A percentile compares a stretch with the other conserved stretches of the same genome.
These are phyloP conservation scores for Chymomyza amoena DNA, from an alignment of 2,888 invertebrate species.

Conservation along the genomic window DNA sequence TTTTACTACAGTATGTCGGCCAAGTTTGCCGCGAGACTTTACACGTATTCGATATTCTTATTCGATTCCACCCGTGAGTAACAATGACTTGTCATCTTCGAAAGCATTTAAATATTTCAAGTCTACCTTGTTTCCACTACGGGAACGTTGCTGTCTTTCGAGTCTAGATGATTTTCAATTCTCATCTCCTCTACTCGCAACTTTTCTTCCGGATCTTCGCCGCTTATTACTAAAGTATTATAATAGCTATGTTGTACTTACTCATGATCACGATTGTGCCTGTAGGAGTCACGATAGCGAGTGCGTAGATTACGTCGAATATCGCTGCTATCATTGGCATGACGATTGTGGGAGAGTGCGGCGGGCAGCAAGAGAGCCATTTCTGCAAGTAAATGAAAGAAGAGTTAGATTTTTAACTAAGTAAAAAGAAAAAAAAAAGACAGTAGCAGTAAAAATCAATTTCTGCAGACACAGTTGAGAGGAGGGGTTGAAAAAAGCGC, in stretches of 20 bases:
- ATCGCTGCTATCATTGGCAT: constrained; percentile 88
- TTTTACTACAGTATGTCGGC: no score
- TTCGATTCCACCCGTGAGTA: no score
- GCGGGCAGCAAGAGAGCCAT: constrained; percentile 91
- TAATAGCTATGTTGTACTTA: constrained; percentile 61
- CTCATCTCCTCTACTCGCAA: no score
- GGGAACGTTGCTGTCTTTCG: no score
- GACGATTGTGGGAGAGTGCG: constrained; percentile 86
- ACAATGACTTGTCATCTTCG: no score
- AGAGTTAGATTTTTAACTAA: not conserved
- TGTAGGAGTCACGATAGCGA: constrained; percentile 87
- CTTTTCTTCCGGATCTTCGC: no score
- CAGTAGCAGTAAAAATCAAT: not conserved
- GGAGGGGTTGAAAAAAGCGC: not conserved
- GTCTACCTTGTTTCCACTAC: no score
- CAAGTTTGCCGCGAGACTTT: no score
- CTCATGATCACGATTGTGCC: constrained; percentile 79
- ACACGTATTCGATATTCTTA: no score
- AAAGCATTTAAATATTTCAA: no score
- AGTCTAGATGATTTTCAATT: no score
- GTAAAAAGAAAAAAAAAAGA: not conserved
- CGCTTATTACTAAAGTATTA: no score
- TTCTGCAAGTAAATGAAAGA: constrained; percentile 81
- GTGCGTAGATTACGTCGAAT: constrained; percentile 88
- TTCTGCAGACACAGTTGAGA: not conserved